Conservation (phyloP, 1,140 invertebrate species). For the Bactericera cockerelli region DNA sequence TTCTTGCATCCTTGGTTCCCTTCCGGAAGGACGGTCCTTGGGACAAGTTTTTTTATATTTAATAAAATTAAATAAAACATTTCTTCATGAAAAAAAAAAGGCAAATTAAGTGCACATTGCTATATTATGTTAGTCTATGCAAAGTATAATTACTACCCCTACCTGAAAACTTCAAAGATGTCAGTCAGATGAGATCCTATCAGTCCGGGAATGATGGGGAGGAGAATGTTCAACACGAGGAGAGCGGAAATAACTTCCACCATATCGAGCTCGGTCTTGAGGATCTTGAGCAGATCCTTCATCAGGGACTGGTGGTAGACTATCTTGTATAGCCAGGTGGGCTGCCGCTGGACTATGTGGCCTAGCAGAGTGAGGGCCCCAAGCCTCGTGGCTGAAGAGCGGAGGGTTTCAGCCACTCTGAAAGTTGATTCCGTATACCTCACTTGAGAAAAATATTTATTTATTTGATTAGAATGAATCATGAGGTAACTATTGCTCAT, state of each 20-base stretch:
- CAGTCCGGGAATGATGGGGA: constrained; percentile 67
- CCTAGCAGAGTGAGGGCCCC: constrained; percentile 60
- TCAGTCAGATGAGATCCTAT: constrained; percentile 55
- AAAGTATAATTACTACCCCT: too few species aligned
- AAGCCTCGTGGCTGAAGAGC: constrained; percentile 33
- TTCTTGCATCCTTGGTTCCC: too few species aligned
- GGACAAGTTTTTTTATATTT: too few species aligned
- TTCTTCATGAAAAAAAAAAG: too few species aligned
- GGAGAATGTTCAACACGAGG: constrained; percentile 58
- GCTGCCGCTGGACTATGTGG: constrained; percentile 65
- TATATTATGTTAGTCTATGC: too few species aligned
- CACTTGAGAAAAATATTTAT: too few species aligned
- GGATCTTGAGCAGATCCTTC: constrained; percentile 56
- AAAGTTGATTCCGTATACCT: too few species aligned
- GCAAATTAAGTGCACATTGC: too few species aligned
- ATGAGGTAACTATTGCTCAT: too few species aligned
- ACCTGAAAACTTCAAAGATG: constrained; percentile 68
- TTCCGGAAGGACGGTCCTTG: too few species aligned
- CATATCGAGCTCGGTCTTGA: constrained; percentile 69
- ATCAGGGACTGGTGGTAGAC: constrained; percentile 49
- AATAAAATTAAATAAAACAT: too few species aligned
- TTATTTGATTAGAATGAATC: too few species aligned
- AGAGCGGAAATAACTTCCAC: constrained; percentile 66
- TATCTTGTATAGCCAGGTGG: constrained; percentile 74
- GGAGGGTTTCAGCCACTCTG: constrained; percentile 33